Percentiles rank a stretch among this genome's conserved stretches.
phyloP scores from a whole-genome alignment of 2,797 vertebrate species.

The Coregonus ussuriensis region DNA sequence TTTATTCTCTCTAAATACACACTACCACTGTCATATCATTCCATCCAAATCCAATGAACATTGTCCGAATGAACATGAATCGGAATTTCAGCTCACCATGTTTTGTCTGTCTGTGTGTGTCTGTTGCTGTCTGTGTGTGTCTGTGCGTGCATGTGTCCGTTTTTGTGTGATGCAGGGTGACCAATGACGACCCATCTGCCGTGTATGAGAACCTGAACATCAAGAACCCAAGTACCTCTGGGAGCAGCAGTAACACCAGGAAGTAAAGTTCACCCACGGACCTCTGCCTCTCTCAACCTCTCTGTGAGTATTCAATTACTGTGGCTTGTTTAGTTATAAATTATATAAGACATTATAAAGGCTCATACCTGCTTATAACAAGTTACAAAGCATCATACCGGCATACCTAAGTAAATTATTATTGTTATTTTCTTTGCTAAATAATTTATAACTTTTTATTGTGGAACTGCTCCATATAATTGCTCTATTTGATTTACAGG shows the following conservation, averaged over 20 bases:
- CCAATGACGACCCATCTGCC: constrained; percentile 82
- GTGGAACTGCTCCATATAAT: neutral
- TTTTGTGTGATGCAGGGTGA: constrained; percentile 57
- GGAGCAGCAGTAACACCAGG: constrained; percentile 80
- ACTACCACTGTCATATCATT: neutral
- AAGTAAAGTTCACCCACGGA: constrained; percentile 69
- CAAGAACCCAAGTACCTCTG: constrained; percentile 81
- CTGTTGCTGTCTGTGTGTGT: neutral
- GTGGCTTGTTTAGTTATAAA: neutral
- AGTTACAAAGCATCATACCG: neutral
- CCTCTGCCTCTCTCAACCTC: constrained; percentile 53
- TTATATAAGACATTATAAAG: neutral
- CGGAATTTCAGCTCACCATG: neutral
- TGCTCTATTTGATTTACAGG: neutral
- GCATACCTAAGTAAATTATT: neutral
- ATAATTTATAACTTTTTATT: neutral
- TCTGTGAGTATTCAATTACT: constrained; percentile 64
- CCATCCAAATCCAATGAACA: neutral
- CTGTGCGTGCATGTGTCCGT: constrained; percentile 14
- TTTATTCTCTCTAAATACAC: neutral
- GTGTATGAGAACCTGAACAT: constrained; percentile 91
- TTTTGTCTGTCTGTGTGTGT: neutral
- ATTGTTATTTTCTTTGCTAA: neutral
- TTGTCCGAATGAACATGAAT: neutral
- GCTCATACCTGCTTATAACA: neutral